Evolutionary conservation across 1,140 invertebrate genomes (phyloP).

Genomic region (Drosophila eugracilis): DNA sequence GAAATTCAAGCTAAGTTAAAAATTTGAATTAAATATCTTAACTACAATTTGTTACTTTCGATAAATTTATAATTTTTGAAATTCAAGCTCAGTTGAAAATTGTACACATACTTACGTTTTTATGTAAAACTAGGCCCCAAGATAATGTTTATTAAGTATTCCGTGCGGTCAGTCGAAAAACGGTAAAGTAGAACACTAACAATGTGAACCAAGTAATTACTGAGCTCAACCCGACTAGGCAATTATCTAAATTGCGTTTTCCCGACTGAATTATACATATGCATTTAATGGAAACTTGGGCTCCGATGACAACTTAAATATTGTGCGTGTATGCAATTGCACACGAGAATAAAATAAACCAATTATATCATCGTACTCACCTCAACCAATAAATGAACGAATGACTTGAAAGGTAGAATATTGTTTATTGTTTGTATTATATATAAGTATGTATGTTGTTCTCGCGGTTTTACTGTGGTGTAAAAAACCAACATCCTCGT

Average conservation of each 20-base stretch:
- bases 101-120: neutral
- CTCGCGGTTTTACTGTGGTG: too few relatives aligned
- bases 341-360: conserved; percentile 2
- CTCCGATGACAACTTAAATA: conserved; percentile 77
- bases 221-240: conserved; percentile 25
- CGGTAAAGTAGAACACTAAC: conserved; percentile 53
- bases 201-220: conserved; percentile 69
- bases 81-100: neutral
- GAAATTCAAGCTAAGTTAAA: neutral
- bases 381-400: conserved; percentile 1
- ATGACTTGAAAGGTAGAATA: neutral
- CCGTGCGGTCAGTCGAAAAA: conserved; percentile 5
- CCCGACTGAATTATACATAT: conserved; percentile 60
- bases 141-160: neutral
- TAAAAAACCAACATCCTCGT: too few relatives aligned
- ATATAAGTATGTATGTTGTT: neutral
- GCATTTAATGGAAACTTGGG: conserved; percentile 68
- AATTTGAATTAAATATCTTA: neutral
- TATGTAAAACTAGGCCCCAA: neutral
- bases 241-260: conserved; percentile 76
- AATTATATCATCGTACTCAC: conserved; percentile 12
- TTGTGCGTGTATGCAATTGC: conserved; percentile 35
- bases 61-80: neutral
- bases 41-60: too few relatives aligned
- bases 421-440: neutral